phyloP scores from a whole-genome alignment of 64 coral and sea anemone species.

The Actinia equina region DNA sequence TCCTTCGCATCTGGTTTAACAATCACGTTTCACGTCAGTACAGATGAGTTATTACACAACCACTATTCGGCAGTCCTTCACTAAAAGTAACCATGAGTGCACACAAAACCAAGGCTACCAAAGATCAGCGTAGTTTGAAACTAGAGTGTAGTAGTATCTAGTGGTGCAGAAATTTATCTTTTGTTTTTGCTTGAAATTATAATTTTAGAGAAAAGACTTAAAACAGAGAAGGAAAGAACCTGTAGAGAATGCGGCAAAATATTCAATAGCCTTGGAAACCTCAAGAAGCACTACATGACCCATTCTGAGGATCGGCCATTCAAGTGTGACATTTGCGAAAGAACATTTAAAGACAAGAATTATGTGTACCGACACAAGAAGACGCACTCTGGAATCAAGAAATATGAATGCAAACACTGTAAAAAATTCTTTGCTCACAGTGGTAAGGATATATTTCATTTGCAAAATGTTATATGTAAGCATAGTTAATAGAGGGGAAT shows the following conservation, averaged over 20 bases:
- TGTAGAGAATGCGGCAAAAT: not conserved
- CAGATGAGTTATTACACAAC: no score
- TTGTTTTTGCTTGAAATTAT: no score
- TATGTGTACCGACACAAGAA: not conserved
- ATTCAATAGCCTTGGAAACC: not conserved
- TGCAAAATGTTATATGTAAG: no score
- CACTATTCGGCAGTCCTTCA: no score
- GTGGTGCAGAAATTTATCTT: no score
- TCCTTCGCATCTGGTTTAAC: no score
- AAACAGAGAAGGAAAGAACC: not conserved
- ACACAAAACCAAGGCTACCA: no score
- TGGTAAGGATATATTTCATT: not conserved
- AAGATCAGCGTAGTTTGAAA: no score
- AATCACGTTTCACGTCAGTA: no score
- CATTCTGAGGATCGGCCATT: constrained; percentile 10
- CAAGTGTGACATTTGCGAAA: not conserved
- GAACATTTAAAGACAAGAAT: constrained; percentile 14
- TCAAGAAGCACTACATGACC: not conserved
- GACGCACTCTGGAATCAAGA: not conserved
- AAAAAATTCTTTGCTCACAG: constrained; percentile 2
- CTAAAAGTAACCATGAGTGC: no score
- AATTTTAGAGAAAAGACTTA: not conserved
- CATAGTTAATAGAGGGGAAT: no score
- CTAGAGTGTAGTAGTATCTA: no score
- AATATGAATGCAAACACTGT: constrained; percentile 2